A percentile compares a stretch with the other conserved stretches of the same genome.
phyloP scores from a whole-genome alignment of 2,888 invertebrate genomes.

The Nemurella pictetii region DNA sequence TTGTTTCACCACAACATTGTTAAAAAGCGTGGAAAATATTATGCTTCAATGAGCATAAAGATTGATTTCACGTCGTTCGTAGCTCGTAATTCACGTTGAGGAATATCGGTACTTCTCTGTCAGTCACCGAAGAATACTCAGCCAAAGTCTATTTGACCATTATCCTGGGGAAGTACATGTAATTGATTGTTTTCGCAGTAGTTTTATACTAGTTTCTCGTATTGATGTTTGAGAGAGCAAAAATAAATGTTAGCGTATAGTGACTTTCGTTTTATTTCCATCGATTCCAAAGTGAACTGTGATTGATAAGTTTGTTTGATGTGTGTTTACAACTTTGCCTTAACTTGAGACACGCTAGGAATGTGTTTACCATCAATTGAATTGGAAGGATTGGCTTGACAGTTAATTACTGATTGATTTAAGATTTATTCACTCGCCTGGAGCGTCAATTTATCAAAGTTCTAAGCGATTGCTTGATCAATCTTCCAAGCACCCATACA shows the following conservation, averaged over 20 bases:
- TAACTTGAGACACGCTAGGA: not conserved
- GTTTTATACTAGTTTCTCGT: not conserved
- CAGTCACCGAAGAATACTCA: not conserved
- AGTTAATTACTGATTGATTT: not conserved
- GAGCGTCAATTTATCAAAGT: too few relatives aligned
- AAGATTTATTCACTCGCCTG: not conserved
- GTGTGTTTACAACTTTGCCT: not conserved
- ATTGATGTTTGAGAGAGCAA: not conserved
- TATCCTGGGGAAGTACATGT: not conserved
- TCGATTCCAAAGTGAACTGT: not conserved
- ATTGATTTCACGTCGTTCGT: not conserved
- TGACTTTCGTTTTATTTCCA: not conserved
- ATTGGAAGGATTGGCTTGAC: not conserved
- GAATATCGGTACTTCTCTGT: not conserved
- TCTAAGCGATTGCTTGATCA: not conserved
- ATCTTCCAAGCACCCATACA: too few relatives aligned
- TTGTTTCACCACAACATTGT: not conserved
- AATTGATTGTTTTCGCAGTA: not conserved
- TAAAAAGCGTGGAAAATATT: not conserved
- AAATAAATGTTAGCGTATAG: not conserved
- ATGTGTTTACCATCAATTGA: not conserved
- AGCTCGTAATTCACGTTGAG: not conserved
- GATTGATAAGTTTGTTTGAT: not conserved
- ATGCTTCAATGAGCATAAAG: not conserved
- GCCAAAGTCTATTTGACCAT: not conserved